Conservation (phyloP, 2,797 vertebrate species). For the Acanthis flammea region DNA sequence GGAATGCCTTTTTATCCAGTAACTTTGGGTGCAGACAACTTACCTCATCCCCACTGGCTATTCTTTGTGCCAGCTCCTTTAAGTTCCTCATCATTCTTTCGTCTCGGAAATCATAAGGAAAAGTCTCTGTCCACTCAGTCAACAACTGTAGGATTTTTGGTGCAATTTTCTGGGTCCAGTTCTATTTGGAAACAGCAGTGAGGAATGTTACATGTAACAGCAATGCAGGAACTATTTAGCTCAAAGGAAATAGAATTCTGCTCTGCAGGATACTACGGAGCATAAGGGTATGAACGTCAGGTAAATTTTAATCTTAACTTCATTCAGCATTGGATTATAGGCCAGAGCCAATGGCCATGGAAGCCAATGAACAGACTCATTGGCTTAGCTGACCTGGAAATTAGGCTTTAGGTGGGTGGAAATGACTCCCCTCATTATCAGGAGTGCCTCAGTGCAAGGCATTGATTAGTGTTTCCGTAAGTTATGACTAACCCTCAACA, state of each 20-base stretch:
- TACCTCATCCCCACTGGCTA: conserved; percentile 88
- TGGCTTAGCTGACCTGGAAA: neutral
- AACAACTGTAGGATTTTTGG: conserved; percentile 92
- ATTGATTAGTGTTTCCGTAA: neutral
- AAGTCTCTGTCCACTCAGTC: conserved; percentile 93
- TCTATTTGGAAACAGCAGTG: conserved; percentile 71
- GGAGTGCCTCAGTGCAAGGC: neutral
- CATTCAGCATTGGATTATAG: neutral
- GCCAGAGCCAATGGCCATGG: neutral
- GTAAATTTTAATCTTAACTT: neutral
- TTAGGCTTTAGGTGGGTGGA: neutral
- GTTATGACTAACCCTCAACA: neutral
- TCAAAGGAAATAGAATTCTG: neutral
- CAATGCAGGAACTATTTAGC: neutral
- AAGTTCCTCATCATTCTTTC: conserved; percentile 93
- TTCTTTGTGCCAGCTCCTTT: conserved; percentile 87
- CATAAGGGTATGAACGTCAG: neutral
- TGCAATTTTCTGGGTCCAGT: conserved; percentile 82
- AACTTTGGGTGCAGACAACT: conserved; percentile 26
- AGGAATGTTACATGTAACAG: neutral
- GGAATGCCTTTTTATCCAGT: neutral
- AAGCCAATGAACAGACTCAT: neutral
- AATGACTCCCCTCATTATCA: neutral
- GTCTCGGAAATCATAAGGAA: conserved; percentile 93
- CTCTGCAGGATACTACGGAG: neutral